These are phyloP conservation scores for Misgurnus mizolepis DNA, from an alignment of 2,113 vertebrate species.

Conservation along the genomic window DNA sequence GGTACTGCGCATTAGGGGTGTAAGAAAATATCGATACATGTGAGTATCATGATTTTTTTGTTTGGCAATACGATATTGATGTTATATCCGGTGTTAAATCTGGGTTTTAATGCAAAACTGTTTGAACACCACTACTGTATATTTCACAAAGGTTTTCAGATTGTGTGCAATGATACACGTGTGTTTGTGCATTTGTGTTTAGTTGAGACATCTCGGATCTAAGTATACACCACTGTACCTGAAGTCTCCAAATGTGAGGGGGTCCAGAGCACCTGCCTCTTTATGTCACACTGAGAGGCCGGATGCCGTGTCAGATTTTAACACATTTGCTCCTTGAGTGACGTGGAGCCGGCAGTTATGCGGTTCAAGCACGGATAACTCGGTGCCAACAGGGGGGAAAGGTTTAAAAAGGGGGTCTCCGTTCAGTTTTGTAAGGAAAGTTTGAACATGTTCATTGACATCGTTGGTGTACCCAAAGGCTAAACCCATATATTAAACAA, in stretches of 20 bases:
- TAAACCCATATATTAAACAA: neutral
- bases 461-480: neutral
- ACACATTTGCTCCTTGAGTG: constrained; percentile 31
- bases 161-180: neutral
- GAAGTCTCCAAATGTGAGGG: constrained; percentile 37
- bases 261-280: constrained; percentile 51
- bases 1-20: too few species aligned
- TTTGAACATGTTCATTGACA: neutral
- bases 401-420: constrained; percentile 41
- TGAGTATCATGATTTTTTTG: too few species aligned
- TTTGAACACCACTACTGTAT: neutral
- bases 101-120: too few species aligned
- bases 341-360: constrained; percentile 51
- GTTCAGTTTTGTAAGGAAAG: constrained; percentile 18
- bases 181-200: constrained; percentile 38
- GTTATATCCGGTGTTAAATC: too few species aligned
- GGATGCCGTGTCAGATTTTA: constrained; percentile 53
- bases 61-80: too few species aligned
- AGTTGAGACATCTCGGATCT: constrained; percentile 42
- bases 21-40: too few species aligned
- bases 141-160: neutral
- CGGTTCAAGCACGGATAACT: constrained; percentile 25
- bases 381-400: neutral
- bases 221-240: constrained; percentile 50
- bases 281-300: constrained; percentile 47